Conservation (phyloP, 2,888 invertebrate genomes). For the Xestia rhomboidea region DNA sequence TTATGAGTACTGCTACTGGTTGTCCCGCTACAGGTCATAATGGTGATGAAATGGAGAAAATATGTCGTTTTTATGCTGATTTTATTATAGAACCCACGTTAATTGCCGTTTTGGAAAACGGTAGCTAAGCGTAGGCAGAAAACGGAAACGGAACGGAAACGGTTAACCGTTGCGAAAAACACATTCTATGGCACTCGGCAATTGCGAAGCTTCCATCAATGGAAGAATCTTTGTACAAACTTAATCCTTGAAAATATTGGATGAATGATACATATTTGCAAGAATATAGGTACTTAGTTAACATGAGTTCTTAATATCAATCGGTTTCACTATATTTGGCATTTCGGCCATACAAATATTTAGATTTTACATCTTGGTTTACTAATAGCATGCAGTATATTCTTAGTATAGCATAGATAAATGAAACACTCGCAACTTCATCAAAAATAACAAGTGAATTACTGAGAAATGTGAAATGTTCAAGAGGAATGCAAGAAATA, state of each 20-base stretch:
- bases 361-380: too few species aligned
- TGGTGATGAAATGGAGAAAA: background rate
- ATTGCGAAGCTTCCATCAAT: background rate
- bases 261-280: too few species aligned
- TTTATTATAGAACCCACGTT: background rate
- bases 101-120: background rate
- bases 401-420: background rate
- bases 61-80: background rate
- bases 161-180: background rate
- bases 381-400: too few species aligned
- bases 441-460: conserved; percentile 3
- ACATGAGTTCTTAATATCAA: too few species aligned
- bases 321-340: too few species aligned
- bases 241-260: too few species aligned
- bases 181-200: background rate
- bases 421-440: background rate
- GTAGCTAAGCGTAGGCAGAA: background rate
- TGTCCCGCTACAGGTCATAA: conserved; percentile 3
- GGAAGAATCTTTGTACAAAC: background rate
- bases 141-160: too few species aligned
- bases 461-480: background rate
- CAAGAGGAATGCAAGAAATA: background rate
- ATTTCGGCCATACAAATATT: too few species aligned
- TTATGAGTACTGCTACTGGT: conserved; percentile 1
- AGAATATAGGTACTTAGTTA: too few species aligned